A percentile compares a stretch with the other conserved stretches of the same genome.
phyloP scores from a whole-genome alignment of 2,797 vertebrate genomes.

The Anableps anableps region DNA sequence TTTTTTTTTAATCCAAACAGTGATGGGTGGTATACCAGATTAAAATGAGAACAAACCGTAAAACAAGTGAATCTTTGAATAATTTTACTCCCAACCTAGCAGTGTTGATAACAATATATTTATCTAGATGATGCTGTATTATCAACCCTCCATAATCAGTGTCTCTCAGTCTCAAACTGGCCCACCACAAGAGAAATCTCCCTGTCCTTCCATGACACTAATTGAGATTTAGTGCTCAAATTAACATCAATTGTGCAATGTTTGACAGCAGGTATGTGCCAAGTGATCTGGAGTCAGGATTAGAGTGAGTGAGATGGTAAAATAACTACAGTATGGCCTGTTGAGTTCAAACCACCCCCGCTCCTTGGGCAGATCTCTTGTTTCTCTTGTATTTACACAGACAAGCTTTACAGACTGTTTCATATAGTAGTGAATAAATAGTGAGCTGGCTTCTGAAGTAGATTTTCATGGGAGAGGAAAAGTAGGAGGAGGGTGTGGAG shows the following conservation, averaged over 20 bases:
- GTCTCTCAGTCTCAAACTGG: constrained; percentile 17
- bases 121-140: background rate
- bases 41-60: background rate
- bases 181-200: constrained; percentile 40
- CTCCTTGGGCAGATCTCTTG: constrained; percentile 22
- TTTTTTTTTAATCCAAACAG: background rate
- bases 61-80: background rate
- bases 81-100: background rate
- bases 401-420: constrained; percentile 29
- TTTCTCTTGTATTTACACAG: constrained; percentile 62
- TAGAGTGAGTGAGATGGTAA: constrained; percentile 45
- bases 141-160: background rate
- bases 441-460: constrained; percentile 24
- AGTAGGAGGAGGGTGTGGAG: constrained; percentile 4
- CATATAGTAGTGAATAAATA: constrained; percentile 40
- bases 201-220: constrained; percentile 43
- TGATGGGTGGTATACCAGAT: background rate
- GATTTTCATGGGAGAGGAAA: constrained; percentile 15
- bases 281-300: constrained; percentile 49
- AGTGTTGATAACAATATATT: background rate
- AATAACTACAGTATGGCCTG: constrained; percentile 41
- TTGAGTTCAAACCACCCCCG: constrained; percentile 28
- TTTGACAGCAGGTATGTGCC: constrained; percentile 44
- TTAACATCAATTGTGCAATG: constrained; percentile 42
- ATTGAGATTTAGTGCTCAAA: constrained; percentile 63